Evolutionary conservation across 2,888 invertebrate genomes (phyloP).

Genomic region (Noctuana brunneofusca): DNA sequence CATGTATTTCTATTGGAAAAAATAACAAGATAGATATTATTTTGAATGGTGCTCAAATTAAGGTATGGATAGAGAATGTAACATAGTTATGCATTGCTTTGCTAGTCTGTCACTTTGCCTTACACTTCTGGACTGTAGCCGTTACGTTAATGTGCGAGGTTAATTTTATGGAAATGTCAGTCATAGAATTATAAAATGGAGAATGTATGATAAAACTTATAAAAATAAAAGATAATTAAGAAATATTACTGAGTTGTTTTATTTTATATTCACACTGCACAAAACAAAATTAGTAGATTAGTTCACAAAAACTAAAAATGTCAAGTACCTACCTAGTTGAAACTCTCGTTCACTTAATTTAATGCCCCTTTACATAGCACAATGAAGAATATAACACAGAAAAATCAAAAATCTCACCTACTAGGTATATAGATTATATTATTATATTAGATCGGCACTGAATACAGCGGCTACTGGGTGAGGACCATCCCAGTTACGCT

Average conservation of each 20-base stretch:
- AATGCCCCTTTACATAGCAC: too few relatives aligned
- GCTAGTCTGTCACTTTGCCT: slow-evolving; percentile 51
- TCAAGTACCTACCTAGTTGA: too few relatives aligned
- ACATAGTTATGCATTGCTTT: slow-evolving; percentile 49
- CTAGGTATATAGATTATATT: too few relatives aligned
- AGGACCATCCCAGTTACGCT: too few relatives aligned
- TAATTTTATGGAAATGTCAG: slow-evolving; percentile 57
- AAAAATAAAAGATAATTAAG: slow-evolving; percentile 64
- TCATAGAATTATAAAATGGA: slow-evolving; percentile 59
- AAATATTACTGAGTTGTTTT: slow-evolving; percentile 44
- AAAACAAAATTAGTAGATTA: too few relatives aligned
- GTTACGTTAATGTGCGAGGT: slow-evolving; percentile 43
- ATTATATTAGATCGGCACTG: too few relatives aligned
- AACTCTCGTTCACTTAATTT: too few relatives aligned
- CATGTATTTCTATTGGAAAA: slow-evolving; percentile 32
- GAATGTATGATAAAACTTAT: slow-evolving; percentile 61
- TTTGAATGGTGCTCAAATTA: slow-evolving; percentile 38
- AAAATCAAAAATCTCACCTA: too few relatives aligned
- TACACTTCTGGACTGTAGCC: slow-evolving; percentile 30
- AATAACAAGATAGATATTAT: slow-evolving; percentile 27
- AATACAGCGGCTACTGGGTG: too few relatives aligned
- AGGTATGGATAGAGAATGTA: slow-evolving; percentile 29
- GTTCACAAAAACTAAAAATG: too few relatives aligned
- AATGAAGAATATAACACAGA: too few relatives aligned
- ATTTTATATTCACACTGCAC: slow-evolving; percentile 28